Percentiles rank a stretch among this genome's conserved stretches.
Conservation (phyloP, 2,888 invertebrate species). For the Drosophila flavopinicola region DNA sequence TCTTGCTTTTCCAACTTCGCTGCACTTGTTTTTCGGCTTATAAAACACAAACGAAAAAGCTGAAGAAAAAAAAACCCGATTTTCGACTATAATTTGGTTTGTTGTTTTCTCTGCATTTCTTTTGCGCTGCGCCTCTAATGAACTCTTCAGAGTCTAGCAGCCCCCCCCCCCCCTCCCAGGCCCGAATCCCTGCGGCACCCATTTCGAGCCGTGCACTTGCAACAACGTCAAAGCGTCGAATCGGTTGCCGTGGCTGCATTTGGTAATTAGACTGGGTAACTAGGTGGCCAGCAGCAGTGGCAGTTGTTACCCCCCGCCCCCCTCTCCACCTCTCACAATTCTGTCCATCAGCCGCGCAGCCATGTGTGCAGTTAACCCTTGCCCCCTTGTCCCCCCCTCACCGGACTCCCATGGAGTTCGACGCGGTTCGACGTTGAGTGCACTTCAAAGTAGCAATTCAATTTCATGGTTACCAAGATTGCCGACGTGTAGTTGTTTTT, state of each 20-base stretch:
- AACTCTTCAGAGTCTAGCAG: conserved; percentile 44
- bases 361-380: conserved; percentile 76
- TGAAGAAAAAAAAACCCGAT: conserved; percentile 23
- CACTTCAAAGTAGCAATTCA: conserved; percentile 82
- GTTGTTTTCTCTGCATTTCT: neutral
- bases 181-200: neutral
- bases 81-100: conserved; percentile 6
- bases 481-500: conserved; percentile 21
- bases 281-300: conserved; percentile 60
- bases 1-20: neutral
- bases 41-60: neutral
- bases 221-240: conserved; percentile 36
- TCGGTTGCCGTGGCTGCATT: conserved; percentile 65
- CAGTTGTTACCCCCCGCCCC: neutral
- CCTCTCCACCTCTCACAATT: neutral
- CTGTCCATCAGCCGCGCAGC: conserved; percentile 72
- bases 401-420: conserved; percentile 10
- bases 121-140: conserved; percentile 47
- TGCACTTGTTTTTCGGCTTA: conserved; percentile 9
- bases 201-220: conserved; percentile 35
- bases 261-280: conserved; percentile 74
- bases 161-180: neutral
- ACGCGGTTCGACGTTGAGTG: conserved; percentile 67
- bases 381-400: conserved; percentile 13
- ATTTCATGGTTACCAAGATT: conserved; percentile 76